Base-by-base conservation (phyloP, 2,113 vertebrate genomes). In the Forbesichthys agassizii region DNA sequence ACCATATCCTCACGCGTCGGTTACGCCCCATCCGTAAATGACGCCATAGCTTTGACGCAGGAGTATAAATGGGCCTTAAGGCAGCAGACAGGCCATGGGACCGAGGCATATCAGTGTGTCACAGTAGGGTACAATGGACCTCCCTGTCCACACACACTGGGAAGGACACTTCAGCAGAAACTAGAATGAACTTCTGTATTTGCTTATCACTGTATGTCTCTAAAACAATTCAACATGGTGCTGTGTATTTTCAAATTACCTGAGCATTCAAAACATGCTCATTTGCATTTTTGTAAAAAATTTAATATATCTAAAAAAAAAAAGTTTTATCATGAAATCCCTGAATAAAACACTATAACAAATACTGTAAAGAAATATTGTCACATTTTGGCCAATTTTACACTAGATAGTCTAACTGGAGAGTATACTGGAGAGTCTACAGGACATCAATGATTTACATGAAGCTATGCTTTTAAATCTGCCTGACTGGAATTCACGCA, bases 381-480 rank as follows among this genome's bases (percentile, higher is more conserved):
- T 12, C 3, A 10, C 51, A 53, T n/a, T 42, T 56, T 14, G 33
- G 47, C 33, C 27, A 60, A 53, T 51, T 47, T 56, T 12, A 49
- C 3, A 18, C 74, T 33, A 70, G 36, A 51, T 33, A 59, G 51
- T 47, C 64, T 10, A 63, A 52, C 11, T n/a, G 9, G 12, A 63
- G 18, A 57, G 36, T 63, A 69, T 62, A 57, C 61, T n/a, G 9
- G 12, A 63, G 18, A 57, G 36, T 63, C 73, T 62, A 57, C 65
- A 73, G 36, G 8, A 70, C 49, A 71, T 82, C 74, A 86, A 82
- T 86, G 78, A 91, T 74, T 88, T 80, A 85, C 80, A 69, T 84
- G 83, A 76, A 64, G 74, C 63, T 66, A 82, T 84, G 86, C 11
- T 80, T 79, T 76, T 76, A 69, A 80, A 42, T 84, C 69, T 71